A percentile compares a stretch with the other conserved stretches of the same genome.
Conservation (phyloP, 2,888 invertebrate genomes). For the Celastrina argiolus region DNA sequence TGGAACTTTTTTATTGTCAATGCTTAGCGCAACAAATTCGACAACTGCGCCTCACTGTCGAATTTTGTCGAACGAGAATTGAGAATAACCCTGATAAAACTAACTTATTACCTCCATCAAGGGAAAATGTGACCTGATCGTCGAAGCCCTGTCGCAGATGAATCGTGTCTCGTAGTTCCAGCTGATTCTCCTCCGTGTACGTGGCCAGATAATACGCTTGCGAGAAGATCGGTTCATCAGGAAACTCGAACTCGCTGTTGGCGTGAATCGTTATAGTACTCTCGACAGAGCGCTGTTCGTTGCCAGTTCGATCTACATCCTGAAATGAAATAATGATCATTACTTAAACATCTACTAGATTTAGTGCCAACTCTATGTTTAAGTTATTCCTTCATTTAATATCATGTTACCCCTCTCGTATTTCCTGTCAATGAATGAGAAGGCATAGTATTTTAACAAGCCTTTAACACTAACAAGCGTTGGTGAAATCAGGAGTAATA, state of each 20-base stretch:
- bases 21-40: no score
- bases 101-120: slow-evolving; percentile 50
- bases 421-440: no score
- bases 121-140: slow-evolving; percentile 47
- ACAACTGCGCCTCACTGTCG: no score
- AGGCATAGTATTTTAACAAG: no score
- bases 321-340: slow-evolving; percentile 31
- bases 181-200: slow-evolving; percentile 49
- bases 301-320: slow-evolving; percentile 59
- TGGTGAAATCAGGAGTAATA: no score
- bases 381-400: no score
- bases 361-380: no score
- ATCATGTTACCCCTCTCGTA: no score
- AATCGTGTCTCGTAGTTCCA: slow-evolving; percentile 47
- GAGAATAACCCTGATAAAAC: background rate
- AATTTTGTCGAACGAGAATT: no score
- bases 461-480: no score
- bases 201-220: slow-evolving; percentile 60
- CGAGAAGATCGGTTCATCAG: slow-evolving; percentile 65
- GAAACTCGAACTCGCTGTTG: slow-evolving; percentile 55
- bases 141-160: slow-evolving; percentile 55
- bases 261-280: slow-evolving; percentile 54
- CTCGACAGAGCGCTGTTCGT: slow-evolving; percentile 42
- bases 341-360: no score
- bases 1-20: no score